phyloP scores from a whole-genome alignment of 2,113 vertebrate genomes.

The Chloebia gouldiae region DNA sequence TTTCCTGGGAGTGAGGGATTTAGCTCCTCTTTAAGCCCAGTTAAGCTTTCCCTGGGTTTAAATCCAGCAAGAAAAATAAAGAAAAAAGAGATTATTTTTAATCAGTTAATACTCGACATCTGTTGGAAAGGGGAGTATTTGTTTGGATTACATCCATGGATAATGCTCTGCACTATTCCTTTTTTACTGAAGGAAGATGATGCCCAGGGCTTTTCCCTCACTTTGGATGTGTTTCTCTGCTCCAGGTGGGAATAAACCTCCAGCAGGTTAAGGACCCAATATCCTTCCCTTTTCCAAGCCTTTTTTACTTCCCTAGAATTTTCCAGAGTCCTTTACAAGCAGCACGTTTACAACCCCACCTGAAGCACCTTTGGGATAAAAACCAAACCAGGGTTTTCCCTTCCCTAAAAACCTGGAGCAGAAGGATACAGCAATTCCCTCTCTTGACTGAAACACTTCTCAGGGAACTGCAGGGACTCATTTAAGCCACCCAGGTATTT shows the following conservation, averaged over 20 bases:
- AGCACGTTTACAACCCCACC: not conserved
- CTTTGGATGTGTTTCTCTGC: not conserved
- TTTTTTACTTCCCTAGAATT: not conserved
- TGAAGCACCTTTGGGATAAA: not conserved
- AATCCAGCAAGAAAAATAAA: not conserved
- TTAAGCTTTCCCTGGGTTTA: slow-evolving; percentile 40
- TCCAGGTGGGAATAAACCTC: not conserved
- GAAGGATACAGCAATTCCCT: not conserved
- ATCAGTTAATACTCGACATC: slow-evolving; percentile 35
- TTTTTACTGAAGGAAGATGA: not conserved
- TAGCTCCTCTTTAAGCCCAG: slow-evolving; percentile 37
- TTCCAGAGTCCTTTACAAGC: not conserved
- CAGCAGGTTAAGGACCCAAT: not conserved
- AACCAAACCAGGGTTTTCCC: not conserved
- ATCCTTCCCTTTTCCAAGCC: not conserved
- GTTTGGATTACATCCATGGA: not conserved
- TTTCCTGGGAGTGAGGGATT: slow-evolving; percentile 5
- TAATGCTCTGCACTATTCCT: not conserved
- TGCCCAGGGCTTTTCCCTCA: not conserved
- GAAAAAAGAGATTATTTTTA: slow-evolving; percentile 28
- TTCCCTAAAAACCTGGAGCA: not conserved
- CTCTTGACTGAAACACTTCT: not conserved
- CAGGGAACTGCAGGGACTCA: not conserved
- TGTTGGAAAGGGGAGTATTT: not conserved
- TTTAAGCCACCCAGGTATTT: not conserved